Conservation (phyloP, 2,888 invertebrate genomes). For the Protodeltote pygarga region DNA sequence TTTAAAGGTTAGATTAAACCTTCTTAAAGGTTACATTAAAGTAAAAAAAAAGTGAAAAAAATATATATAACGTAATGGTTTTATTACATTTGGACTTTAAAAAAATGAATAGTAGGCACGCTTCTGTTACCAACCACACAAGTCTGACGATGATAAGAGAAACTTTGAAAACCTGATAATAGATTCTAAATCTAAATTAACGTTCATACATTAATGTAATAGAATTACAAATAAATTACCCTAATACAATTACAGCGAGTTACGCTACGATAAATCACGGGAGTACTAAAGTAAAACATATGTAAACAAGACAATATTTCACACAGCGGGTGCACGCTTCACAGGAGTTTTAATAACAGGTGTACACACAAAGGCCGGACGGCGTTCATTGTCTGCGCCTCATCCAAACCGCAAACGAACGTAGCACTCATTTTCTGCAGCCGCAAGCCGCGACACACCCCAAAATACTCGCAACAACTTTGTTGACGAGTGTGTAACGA, state of each 20-base stretch:
- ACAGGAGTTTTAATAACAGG: constrained; percentile 74
- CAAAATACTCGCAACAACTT: constrained; percentile 57
- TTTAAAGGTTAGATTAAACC: too few species aligned
- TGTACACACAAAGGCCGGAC: constrained; percentile 66
- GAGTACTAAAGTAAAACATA: constrained; percentile 33
- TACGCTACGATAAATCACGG: constrained; percentile 13
- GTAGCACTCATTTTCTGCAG: constrained; percentile 59
- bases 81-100: too few species aligned
- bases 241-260: constrained; percentile 8
- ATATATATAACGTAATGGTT: too few species aligned
- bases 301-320: constrained; percentile 42
- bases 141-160: too few species aligned
- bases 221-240: constrained; percentile 22
- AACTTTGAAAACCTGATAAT: too few species aligned
- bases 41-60: too few species aligned
- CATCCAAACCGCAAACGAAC: constrained; percentile 57
- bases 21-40: too few species aligned
- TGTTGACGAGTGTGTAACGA: constrained; percentile 41
- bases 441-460: constrained; percentile 38
- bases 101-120: too few species aligned
- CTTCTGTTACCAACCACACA: too few species aligned
- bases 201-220: background rate
- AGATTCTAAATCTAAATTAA: too few species aligned
- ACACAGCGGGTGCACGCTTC: constrained; percentile 42
- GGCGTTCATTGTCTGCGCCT: constrained; percentile 52